Base-by-base conservation (phyloP, 2,888 invertebrate genomes). In the Amiota communis region DNA sequence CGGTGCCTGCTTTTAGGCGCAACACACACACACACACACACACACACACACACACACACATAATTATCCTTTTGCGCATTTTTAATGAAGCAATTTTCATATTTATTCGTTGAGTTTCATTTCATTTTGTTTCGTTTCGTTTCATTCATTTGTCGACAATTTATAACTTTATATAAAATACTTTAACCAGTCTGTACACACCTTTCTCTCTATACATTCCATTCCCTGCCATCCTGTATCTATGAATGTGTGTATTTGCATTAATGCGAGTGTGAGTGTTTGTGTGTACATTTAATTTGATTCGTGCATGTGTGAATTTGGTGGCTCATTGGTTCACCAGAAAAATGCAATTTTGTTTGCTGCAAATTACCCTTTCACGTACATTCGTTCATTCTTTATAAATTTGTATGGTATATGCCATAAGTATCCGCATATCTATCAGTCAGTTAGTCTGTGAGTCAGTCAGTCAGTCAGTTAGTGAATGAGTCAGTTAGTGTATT, bases 251-350 rank as follows among this genome's bases (percentile, higher is more conserved):
- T 75, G 77, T 76, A 69, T 73, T 71, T 71, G 47, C 65, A 49
- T 64, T 13, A 51, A 13, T 72, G 9, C 6, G 15, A 12, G 61
- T 0, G 68, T 70, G 48, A 70, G 53, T 11, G 51, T 69, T 46
- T 72, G 57, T 72, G 69, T 65, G 53, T 70, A 47, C 59, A 20
- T 46, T 57, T 73, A 75, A 78, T 78, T 75, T 72, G 70, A 78
- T 78, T 76, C 74, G 75, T 77, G 79, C 76, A 82, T 82, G 87
- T 85, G 87, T 84, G 84, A 86, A 82, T 79, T 80, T 81, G 83
- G 82, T 82, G 81, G 86, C 77, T 80, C 78, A 77, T 75, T 71
- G 86, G 85, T 79, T 79, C 64, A 77, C 81, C 86, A 81, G 79
- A 80, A 83, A 79, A 84, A 83, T 86, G 79, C 81, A 83, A 84